phyloP scores from a whole-genome alignment of 1,140 invertebrate species.

The Ylistrum balloti region DNA sequence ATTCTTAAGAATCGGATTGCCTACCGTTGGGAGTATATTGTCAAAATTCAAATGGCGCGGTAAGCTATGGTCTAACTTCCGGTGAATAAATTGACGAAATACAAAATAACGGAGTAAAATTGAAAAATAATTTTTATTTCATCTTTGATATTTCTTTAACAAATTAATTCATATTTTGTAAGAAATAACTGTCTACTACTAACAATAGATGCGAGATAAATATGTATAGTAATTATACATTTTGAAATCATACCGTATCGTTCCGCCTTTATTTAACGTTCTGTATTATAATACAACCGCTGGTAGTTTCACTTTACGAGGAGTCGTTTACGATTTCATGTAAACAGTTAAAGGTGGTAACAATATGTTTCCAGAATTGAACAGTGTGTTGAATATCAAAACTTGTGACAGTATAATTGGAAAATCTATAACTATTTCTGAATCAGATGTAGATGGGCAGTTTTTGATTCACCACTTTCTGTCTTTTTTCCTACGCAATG shows the following conservation, averaged over 20 bases:
- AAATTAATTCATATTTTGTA: background rate
- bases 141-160: background rate
- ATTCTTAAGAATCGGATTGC: too few species aligned
- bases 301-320: background rate
- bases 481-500: slow-evolving; percentile 56
- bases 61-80: background rate
- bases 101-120: background rate
- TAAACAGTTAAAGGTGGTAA: background rate
- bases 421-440: slow-evolving; percentile 54
- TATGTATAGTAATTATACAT: too few species aligned
- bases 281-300: background rate
- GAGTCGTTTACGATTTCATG: background rate
- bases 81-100: background rate
- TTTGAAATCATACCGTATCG: too few species aligned
- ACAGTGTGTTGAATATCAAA: slow-evolving; percentile 65
- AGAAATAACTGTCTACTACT: too few species aligned
- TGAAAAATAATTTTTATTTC: background rate
- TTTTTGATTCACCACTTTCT: slow-evolving; percentile 71
- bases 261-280: background rate
- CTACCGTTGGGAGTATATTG: too few species aligned
- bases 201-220: too few species aligned
- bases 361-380: slow-evolving; percentile 59
- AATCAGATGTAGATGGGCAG: slow-evolving; percentile 60
- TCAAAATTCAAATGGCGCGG: slow-evolving; percentile 29
- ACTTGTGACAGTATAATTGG: slow-evolving; percentile 47